Conservation (phyloP, 2,888 invertebrate species). For the Drosophila cognata region DNA sequence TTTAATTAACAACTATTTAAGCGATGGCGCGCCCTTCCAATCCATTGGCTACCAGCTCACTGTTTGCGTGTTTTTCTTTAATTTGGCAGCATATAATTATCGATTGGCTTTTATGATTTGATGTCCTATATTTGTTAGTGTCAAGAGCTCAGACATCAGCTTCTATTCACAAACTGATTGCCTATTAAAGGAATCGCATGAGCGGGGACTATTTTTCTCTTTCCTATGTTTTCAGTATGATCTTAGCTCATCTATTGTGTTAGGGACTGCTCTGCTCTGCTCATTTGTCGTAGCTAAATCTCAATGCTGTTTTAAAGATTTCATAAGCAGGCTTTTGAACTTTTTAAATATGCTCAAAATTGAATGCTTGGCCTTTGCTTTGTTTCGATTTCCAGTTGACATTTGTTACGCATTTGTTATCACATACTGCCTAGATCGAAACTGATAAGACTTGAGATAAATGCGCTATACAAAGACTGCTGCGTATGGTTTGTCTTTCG, state of each 20-base stretch:
- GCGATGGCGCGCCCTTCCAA: slow-evolving; percentile 18
- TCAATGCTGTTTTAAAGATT: slow-evolving; percentile 46
- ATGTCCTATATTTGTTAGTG: slow-evolving; percentile 49
- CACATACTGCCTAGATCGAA: slow-evolving; percentile 57
- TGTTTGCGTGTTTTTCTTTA: slow-evolving; percentile 59
- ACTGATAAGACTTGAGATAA: slow-evolving; percentile 50
- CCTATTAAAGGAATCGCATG: slow-evolving; percentile 23
- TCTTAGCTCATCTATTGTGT: slow-evolving; percentile 7
- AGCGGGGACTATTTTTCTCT: slow-evolving; percentile 46
- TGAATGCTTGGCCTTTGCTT: slow-evolving; percentile 23
- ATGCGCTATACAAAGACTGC: slow-evolving; percentile 34
- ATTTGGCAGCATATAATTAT: slow-evolving; percentile 73
- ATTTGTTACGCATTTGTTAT: slow-evolving; percentile 65
- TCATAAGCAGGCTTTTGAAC: slow-evolving; percentile 39
- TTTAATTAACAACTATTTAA: slow-evolving; percentile 80
- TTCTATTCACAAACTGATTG: slow-evolving; percentile 17
- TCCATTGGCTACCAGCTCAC: slow-evolving; percentile 38
- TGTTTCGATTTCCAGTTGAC: slow-evolving; percentile 56
- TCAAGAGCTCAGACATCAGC: slow-evolving; percentile 10
- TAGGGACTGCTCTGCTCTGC: slow-evolving; percentile 21
- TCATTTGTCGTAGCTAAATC: slow-evolving; percentile 62
- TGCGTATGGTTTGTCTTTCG: slow-evolving; percentile 35
- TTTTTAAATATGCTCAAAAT: slow-evolving; percentile 43
- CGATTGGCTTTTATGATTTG: slow-evolving; percentile 57
- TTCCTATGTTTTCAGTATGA: neutral